Percentiles rank a stretch among this genome's conserved stretches.
Conservation (phyloP, 2,888 invertebrate species). For the Nymphalis urticae region DNA sequence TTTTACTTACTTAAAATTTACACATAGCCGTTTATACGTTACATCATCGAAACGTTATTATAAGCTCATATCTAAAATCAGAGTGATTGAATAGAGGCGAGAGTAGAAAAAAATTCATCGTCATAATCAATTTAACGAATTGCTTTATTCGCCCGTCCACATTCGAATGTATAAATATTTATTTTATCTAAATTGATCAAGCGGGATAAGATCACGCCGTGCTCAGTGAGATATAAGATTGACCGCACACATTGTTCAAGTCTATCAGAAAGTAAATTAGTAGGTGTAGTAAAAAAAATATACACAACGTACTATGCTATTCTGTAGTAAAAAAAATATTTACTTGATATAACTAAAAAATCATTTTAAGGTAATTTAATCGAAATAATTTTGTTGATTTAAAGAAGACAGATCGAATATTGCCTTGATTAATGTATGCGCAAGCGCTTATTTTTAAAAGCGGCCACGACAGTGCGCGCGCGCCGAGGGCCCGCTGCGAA, state of each 20-base stretch:
- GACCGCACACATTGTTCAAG: constrained; percentile 29
- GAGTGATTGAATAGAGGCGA: constrained; percentile 65
- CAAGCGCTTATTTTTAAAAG: constrained; percentile 68
- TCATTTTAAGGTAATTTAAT: not conserved
- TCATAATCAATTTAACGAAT: constrained; percentile 78
- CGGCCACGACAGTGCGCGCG: constrained; percentile 71
- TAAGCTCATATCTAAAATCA: constrained; percentile 57
- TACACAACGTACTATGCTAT: not conserved
- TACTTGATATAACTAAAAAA: not conserved
- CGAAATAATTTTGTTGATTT: not conserved
- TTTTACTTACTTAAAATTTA: constrained; percentile 9
- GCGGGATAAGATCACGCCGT: constrained; percentile 76
- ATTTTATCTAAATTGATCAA: constrained; percentile 82
- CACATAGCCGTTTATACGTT: constrained; percentile 21
- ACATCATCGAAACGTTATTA: constrained; percentile 40
- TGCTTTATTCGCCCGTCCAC: constrained; percentile 78
- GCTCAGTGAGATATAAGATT: constrained; percentile 50
- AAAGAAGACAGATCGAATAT: constrained; percentile 7
- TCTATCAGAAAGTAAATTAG: constrained; percentile 5
- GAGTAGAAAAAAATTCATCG: constrained; percentile 62
- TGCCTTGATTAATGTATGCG: constrained; percentile 27
- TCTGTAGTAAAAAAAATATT: not conserved
- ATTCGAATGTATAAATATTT: constrained; percentile 80
- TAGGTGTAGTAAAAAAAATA: constrained; percentile 1
- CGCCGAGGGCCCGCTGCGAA: constrained; percentile 75